Evolutionary conservation across 2,113 vertebrate species (phyloP).

Genomic region (Nansenia antarctica): DNA sequence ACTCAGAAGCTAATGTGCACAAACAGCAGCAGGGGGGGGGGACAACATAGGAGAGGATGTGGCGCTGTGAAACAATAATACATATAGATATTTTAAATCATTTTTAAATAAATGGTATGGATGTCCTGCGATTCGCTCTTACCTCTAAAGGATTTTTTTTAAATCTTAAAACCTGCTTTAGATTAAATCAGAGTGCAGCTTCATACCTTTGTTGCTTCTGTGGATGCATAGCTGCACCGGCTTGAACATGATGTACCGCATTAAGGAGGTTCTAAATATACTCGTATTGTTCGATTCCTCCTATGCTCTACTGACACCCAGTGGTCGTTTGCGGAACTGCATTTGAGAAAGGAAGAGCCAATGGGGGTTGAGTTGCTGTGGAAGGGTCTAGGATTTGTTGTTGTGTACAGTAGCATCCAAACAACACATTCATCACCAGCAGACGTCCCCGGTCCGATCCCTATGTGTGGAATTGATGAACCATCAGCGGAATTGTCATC

Average conservation of each 20-base stretch:
- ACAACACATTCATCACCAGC: constrained; percentile 61
- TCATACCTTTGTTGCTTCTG: not conserved
- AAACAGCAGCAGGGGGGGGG: not conserved
- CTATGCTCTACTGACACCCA: constrained; percentile 63
- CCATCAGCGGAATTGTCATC: constrained; percentile 58
- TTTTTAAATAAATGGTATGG: not conserved
- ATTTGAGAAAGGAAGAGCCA: not conserved
- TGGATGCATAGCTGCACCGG: not conserved
- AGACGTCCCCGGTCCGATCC: constrained; percentile 37
- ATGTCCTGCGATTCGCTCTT: not conserved
- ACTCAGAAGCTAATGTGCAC: not conserved
- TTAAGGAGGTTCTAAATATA: constrained; percentile 22
- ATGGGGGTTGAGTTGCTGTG: not conserved
- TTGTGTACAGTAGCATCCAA: constrained; percentile 31
- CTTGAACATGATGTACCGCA: not conserved
- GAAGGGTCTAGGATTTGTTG: constrained; percentile 27
- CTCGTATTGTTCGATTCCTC: not conserved
- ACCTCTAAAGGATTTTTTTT: not conserved
- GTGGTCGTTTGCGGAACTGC: constrained; percentile 41
- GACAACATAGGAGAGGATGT: not conserved
- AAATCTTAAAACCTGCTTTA: not conserved
- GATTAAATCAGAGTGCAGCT: not conserved
- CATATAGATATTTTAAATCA: no score
- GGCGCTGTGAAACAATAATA: no score
- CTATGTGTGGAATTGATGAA: constrained; percentile 57